These are phyloP conservation scores for Sebastes nivosus DNA, from an alignment of 2,797 vertebrate species.

Conservation along the genomic window DNA sequence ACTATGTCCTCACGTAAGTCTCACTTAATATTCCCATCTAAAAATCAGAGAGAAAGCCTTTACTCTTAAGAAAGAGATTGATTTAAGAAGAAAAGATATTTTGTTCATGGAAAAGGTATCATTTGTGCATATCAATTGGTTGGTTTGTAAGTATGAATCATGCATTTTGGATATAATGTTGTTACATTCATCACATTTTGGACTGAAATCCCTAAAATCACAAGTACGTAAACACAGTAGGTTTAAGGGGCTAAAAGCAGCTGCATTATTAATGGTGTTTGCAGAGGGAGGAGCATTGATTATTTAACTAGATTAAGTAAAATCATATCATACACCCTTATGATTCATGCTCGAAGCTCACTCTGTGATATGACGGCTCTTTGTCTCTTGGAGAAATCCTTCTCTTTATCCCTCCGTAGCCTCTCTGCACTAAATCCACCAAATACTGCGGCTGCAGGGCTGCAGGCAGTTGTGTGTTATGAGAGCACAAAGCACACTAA, in stretches of 20 bases:
- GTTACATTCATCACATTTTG: slow-evolving; percentile 1
- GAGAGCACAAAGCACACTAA: slow-evolving; percentile 75
- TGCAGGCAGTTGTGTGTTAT: slow-evolving; percentile 69
- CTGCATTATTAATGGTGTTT: slow-evolving; percentile 47
- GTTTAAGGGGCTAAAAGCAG: slow-evolving; percentile 19
- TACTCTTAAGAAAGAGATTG: background rate
- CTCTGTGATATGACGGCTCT: slow-evolving; percentile 35
- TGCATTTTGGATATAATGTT: background rate
- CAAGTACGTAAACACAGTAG: slow-evolving; percentile 1
- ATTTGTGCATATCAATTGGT: background rate
- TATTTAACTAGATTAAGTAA: slow-evolving; percentile 57
- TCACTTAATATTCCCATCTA: background rate
- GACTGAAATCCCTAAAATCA: slow-evolving; percentile 12
- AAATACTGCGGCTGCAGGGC: slow-evolving; percentile 50
- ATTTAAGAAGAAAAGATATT: background rate
- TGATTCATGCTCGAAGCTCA: slow-evolving; percentile 48
- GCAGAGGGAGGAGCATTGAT: slow-evolving; percentile 25
- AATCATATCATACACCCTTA: slow-evolving; percentile 50
- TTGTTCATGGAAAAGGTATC: background rate
- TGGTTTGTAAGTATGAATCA: background rate
- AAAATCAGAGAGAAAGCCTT: background rate
- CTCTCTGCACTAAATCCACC: slow-evolving; percentile 56
- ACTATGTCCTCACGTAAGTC: slow-evolving; percentile 99
- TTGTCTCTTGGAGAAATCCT: slow-evolving; percentile 62
- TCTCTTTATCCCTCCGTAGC: slow-evolving; percentile 50